These are phyloP conservation scores for Cyprinodon variegatus DNA, from an alignment of 2,113 vertebrate genomes.

Conservation along the genomic window DNA sequence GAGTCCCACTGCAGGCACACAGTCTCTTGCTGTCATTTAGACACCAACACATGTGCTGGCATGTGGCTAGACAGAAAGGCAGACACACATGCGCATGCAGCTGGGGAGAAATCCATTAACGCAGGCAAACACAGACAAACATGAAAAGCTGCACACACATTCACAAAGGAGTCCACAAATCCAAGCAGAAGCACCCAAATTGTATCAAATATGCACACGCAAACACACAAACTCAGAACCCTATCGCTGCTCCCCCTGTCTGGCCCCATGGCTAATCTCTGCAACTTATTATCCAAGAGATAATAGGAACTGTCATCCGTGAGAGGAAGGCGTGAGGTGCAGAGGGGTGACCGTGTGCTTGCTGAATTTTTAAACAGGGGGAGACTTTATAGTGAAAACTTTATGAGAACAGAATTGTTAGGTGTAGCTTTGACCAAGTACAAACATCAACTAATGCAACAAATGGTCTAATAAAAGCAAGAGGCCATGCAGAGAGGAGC, in stretches of 20 bases:
- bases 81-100: slow-evolving; percentile 13
- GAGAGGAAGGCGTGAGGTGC: slow-evolving; percentile 27
- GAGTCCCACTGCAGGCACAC: slow-evolving; percentile 36
- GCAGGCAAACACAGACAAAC: slow-evolving; percentile 33
- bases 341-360: slow-evolving; percentile 15
- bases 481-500: slow-evolving; percentile 2
- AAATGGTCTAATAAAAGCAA: slow-evolving; percentile 17
- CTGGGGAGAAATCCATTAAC: slow-evolving; percentile 26
- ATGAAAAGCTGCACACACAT: slow-evolving; percentile 21
- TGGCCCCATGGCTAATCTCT: slow-evolving; percentile 55
- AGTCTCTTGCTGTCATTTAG: slow-evolving; percentile 1
- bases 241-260: slow-evolving; percentile 29
- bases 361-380: slow-evolving; percentile 49
- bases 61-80: neutral
- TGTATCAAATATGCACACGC: neutral
- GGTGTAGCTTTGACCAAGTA: slow-evolving; percentile 21
- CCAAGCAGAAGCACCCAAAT: slow-evolving; percentile 9
- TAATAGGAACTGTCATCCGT: slow-evolving; percentile 65
- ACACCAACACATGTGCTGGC: slow-evolving; percentile 13
- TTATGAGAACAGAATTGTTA: slow-evolving; percentile 45
- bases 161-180: slow-evolving; percentile 11
- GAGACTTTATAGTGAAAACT: slow-evolving; percentile 27
- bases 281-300: slow-evolving; percentile 62
- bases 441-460: slow-evolving; percentile 28
- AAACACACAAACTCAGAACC: slow-evolving; percentile 23